Base-by-base conservation (phyloP, 2,888 invertebrate genomes). In the Megaustenia siamemsis region DNA sequence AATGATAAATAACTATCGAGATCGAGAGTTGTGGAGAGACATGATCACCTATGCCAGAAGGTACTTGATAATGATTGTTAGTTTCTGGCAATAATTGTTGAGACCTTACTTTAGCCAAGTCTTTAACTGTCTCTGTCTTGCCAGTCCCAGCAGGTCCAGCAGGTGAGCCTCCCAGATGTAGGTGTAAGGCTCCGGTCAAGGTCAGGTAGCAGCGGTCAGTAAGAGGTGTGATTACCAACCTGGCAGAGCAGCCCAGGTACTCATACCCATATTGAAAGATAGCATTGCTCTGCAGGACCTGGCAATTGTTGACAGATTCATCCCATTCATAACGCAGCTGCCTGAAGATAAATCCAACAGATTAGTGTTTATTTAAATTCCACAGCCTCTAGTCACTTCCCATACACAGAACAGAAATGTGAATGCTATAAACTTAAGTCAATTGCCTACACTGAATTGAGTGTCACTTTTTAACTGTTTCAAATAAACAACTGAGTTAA, bases 61-160 rank as follows among this genome's bases (percentile, higher is more conserved):
- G n/a, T n/a, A n/a, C n/a, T n/a, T n/a, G n/a, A n/a, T n/a, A n/a
- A n/a, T n/a, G n/a, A n/a, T n/a, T n/a, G n/a, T n/a, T n/a, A n/a
- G n/a, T n/a, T n/a, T n/a, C n/a, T 18, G n/a, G n/a, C 56, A 5
- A 56, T 24, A 56, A 24, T 35, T 66, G 35, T 71, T 6, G 28
- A 40, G n/a, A 71, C n/a, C 24, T 81, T 63, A 93, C 93, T 91
- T 94, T 94, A 18, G 93, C 93, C 75, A 94, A 88, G 88, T 94
- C 94, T 88, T 94, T 94, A 82, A 93, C 93, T n/a, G 93, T 94
- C 88, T 94, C 94, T 38, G 94, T 94, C 88, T 94, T 94, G 10
- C 94, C 94, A 21, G 94, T 94, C 24, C 94, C 94, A 38, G 94
- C 93, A 43, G 94, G 94, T 18, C 94, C 94, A 8, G 94, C 93